These are phyloP conservation scores for Ecdyonurus torrentis DNA, from an alignment of 2,888 invertebrate genomes.

Conservation along the genomic window DNA sequence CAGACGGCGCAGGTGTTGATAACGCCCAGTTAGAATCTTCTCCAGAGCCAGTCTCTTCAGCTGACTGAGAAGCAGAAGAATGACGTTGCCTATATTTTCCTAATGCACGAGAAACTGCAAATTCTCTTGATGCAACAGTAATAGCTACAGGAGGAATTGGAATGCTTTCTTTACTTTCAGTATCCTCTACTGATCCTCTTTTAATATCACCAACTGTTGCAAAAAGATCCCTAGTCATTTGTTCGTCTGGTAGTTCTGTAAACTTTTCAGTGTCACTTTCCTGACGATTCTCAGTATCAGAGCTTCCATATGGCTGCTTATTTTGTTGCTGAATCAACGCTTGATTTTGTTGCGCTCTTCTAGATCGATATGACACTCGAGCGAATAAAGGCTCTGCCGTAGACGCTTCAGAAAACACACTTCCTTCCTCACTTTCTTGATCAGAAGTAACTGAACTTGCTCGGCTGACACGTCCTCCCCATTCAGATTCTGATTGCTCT, in stretches of 20 bases:
- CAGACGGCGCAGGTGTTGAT: neutral
- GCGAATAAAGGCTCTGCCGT: constrained; percentile 45
- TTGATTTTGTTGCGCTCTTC: constrained; percentile 23
- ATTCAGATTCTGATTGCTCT: constrained; percentile 42
- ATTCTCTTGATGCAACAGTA: constrained; percentile 58
- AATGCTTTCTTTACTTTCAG: constrained; percentile 20
- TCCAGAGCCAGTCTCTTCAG: constrained; percentile 41
- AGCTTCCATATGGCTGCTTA: constrained; percentile 31
- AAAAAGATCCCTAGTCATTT: constrained; percentile 43
- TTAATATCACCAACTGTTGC: constrained; percentile 59
- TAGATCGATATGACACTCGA: constrained; percentile 35
- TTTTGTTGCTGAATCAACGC: constrained; percentile 29
- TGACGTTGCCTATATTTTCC: constrained; percentile 62
- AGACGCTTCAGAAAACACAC: constrained; percentile 50
- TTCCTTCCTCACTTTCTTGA: constrained; percentile 41
- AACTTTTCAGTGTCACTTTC: constrained; percentile 30
- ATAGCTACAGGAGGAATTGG: constrained; percentile 33
- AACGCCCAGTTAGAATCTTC: constrained; percentile 3
- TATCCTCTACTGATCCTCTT: constrained; percentile 34
- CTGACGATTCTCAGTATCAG: constrained; percentile 32
- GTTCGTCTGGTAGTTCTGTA: constrained; percentile 33
- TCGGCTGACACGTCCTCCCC: constrained; percentile 27
- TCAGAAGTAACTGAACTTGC: constrained; percentile 34
- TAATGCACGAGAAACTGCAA: constrained; percentile 64
- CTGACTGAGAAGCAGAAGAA: constrained; percentile 46